Conservation (phyloP, 2,888 invertebrate genomes). For the Ptychoptera contaminata region DNA sequence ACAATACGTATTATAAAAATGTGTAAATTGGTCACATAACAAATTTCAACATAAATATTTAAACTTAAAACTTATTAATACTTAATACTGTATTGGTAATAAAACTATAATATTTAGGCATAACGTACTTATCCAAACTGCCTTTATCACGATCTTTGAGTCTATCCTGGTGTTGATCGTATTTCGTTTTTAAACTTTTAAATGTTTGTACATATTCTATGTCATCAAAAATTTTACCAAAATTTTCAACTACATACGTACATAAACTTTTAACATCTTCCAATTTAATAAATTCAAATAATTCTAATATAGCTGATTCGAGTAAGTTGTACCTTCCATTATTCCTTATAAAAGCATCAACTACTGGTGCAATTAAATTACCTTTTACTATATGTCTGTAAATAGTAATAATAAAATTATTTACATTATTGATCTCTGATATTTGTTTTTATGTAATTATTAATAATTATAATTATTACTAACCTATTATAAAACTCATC, state of each 20-base stretch:
- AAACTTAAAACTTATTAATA: too few species aligned
- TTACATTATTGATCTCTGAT: too few species aligned
- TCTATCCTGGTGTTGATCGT: conserved; percentile 85
- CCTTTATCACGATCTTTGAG: conserved; percentile 70
- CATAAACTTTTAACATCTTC: conserved; percentile 83
- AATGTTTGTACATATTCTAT: conserved; percentile 98
- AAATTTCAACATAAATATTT: too few species aligned
- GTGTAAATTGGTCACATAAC: too few species aligned
- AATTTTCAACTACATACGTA: conserved; percentile 91
- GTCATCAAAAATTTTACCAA: conserved; percentile 83
- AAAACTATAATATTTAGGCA: too few species aligned
- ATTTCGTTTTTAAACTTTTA: conserved; percentile 72
- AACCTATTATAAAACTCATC: conserved; percentile 90
- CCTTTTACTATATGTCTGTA: conserved; percentile 79
- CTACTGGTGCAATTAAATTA: conserved; percentile 87
- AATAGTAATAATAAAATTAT: conserved; percentile 3
- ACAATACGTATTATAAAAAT: too few species aligned
- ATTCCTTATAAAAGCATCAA: conserved; percentile 91
- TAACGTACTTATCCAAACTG: conserved; percentile 45
- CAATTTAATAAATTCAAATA: conserved; percentile 96
- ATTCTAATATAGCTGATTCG: conserved; percentile 96
- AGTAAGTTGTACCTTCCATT: conserved; percentile 96
- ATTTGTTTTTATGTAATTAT: neutral
- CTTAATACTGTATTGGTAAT: too few species aligned
- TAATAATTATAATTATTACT: conserved; percentile 8